Percentiles rank a stretch among this genome's conserved stretches.
Conservation (phyloP, 2,888 invertebrate species). For the Hirtodrosophila histrioides region DNA sequence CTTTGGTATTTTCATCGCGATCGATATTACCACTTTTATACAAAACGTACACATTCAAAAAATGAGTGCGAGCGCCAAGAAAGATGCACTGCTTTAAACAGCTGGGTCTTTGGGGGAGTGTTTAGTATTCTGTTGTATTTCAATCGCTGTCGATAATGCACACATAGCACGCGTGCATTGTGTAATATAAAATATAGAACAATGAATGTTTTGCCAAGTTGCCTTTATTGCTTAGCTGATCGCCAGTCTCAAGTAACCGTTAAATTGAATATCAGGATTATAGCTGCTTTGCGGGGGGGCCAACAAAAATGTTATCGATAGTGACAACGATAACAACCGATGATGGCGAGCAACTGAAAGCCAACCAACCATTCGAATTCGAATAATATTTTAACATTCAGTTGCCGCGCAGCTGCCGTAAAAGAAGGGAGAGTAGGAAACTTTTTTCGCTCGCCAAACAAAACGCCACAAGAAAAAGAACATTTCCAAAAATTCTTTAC, state of each 20-base stretch:
- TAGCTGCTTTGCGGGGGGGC: background rate
- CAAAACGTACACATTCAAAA: no score
- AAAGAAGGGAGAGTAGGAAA: slow-evolving; percentile 65
- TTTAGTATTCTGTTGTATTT: background rate
- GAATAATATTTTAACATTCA: slow-evolving; percentile 62
- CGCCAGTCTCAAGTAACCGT: no score
- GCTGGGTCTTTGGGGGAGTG: no score
- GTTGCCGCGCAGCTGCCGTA: slow-evolving; percentile 76
- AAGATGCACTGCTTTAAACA: no score
- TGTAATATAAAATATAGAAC: no score
- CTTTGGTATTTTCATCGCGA: no score
- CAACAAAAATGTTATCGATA: slow-evolving; percentile 37
- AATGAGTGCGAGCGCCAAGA: no score
- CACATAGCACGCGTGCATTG: no score
- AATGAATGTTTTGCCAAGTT: no score
- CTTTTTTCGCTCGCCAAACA: slow-evolving; percentile 59
- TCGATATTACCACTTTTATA: no score
- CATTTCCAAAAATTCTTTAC: slow-evolving; percentile 70
- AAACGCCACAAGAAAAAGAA: slow-evolving; percentile 66
- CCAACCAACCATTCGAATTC: slow-evolving; percentile 55
- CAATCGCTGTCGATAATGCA: background rate
- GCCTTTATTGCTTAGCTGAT: background rate
- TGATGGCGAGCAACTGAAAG: slow-evolving; percentile 37
- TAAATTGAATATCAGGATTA: background rate
- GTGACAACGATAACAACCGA: slow-evolving; percentile 31